phyloP scores from a whole-genome alignment of 2,888 invertebrate genomes.

The Mayetiola destructor region DNA sequence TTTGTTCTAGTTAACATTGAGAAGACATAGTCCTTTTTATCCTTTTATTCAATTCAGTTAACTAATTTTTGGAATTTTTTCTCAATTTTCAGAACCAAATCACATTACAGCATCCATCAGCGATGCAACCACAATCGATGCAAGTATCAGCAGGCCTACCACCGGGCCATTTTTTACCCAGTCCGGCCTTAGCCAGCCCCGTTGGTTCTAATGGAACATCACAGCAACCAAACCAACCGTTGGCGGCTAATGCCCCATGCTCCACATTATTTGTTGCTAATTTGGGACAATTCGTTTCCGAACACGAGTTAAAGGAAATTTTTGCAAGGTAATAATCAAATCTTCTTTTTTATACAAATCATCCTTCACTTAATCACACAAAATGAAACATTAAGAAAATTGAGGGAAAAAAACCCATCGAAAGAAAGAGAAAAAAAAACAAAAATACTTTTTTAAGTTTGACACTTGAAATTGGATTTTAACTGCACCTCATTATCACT shows the following conservation, averaged over 20 bases:
- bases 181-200: constrained; percentile 84
- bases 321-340: constrained; percentile 71
- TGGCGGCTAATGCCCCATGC: constrained; percentile 69
- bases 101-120: constrained; percentile 38
- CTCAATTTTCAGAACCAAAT: constrained; percentile 36
- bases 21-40: too few relatives aligned
- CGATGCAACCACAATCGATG: constrained; percentile 49
- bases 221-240: constrained; percentile 41
- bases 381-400: neutral
- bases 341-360: neutral
- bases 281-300: constrained; percentile 92
- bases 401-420: neutral
- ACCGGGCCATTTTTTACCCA: constrained; percentile 64
- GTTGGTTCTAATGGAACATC: constrained; percentile 52
- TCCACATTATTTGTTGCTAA: constrained; percentile 98
- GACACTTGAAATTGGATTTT: too few relatives aligned
- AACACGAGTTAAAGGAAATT: constrained; percentile 96
- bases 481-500: too few relatives aligned
- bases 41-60: too few relatives aligned
- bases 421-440: neutral
- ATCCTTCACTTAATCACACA: neutral
- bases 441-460: neutral
- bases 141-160: constrained; percentile 50
- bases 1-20: too few relatives aligned
- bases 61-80: neutral